These are phyloP conservation scores for Pseudopleuronectes americanus DNA, from an alignment of 2,797 vertebrate genomes.

Conservation along the genomic window DNA sequence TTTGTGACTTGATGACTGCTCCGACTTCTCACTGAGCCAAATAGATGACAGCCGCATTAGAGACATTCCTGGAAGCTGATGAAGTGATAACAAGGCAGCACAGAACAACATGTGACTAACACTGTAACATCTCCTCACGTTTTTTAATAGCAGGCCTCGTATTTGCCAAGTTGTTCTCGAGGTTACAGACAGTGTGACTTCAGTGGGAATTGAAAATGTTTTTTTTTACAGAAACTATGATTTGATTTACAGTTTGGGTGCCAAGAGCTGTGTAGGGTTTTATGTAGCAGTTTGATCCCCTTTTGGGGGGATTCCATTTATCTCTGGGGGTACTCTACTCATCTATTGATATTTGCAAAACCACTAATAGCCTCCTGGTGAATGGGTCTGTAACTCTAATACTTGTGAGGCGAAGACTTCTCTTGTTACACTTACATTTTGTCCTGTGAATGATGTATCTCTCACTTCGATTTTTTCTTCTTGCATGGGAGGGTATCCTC, in stretches of 20 bases:
- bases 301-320: not conserved
- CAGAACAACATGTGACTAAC: constrained; percentile 4
- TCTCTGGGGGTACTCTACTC: not conserved
- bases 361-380: no score
- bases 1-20: not conserved
- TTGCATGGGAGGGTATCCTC: no score
- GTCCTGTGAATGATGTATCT: not conserved
- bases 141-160: constrained; percentile 2
- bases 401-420: not conserved
- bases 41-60: not conserved
- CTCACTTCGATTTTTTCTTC: constrained; percentile 13
- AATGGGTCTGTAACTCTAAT: not conserved
- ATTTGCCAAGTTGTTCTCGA: not conserved
- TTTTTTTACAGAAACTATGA: not conserved
- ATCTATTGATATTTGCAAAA: not conserved
- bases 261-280: not conserved
- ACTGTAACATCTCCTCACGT: not conserved
- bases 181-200: not conserved
- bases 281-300: not conserved
- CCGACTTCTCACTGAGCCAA: not conserved
- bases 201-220: not conserved
- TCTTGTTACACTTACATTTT: not conserved
- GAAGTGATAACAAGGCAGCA: constrained; percentile 1
- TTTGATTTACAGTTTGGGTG: not conserved
- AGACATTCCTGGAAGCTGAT: not conserved